Evolutionary conservation across 2,888 invertebrate genomes (phyloP), one percentile per base, ranked within the genome.

Genomic region (Punctoribates punctum): DNA sequence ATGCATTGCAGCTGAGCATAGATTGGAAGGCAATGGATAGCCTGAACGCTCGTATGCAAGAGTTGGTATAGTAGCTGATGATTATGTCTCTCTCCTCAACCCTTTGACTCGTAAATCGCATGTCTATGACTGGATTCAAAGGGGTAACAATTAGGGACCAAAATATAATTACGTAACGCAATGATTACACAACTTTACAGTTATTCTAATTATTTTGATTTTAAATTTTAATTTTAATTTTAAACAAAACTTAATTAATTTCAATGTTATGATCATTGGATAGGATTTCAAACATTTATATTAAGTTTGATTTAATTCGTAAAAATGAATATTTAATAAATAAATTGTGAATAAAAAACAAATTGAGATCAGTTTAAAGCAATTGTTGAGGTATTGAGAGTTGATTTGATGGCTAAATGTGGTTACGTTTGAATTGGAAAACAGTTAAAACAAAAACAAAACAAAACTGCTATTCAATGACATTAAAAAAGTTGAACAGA

Each of bases 61-160:
- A 51, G 11, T 13, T 5, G 8, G 17, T 51, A 51, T 6, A 51
- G 15, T 13, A n/a, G 57, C 57, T 15, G 17, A 27, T 27, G 29
- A 65, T 65, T 9, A 65, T 67, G 67, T 54, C 54, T 67, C 20
- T 6, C 20, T 67, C 20, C 38, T 1, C 67, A 67, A 67, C 38
- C 67, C 42, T 67, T 67, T 67, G 15, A 11, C 42, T 65, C 65
- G 65, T 20, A 67, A 67, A 8, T 34, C 42, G 67, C 67, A 67
- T 67, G 67, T 67, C 67, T 67, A 67, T 42, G 20, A 38, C 34
- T 67, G 67, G 34, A 38, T 67, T 67, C 38, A 67, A 67, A 67
- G 67, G 67, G 67, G 67, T 67, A 67, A 29, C 20, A 25, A 67
- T 67, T 38, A 67, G 67, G 67, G 67, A 67, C 38, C 67, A 9